phyloP scores from a whole-genome alignment of 2,113 vertebrate genomes.

The Numenius arquata region DNA sequence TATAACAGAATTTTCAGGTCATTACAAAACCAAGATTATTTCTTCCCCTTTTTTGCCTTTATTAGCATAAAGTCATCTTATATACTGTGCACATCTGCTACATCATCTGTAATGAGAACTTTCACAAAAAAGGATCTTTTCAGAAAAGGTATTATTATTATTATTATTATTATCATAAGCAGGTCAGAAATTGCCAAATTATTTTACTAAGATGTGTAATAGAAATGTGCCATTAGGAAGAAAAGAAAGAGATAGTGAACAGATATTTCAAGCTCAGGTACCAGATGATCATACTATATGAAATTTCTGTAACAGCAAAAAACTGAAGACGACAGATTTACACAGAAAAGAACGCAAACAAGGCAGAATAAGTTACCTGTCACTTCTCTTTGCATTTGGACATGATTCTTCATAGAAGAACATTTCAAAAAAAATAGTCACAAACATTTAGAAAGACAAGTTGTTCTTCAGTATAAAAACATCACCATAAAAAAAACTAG shows the following conservation, averaged over 20 bases:
- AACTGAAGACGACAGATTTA: background rate
- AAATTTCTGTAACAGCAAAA: background rate
- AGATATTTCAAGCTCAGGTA: background rate
- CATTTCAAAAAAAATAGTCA: background rate
- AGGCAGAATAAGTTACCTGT: background rate
- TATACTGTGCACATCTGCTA: fast-evolving
- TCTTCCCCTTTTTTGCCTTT: background rate
- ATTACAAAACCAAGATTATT: background rate
- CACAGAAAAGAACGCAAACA: background rate
- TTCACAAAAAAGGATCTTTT: background rate
- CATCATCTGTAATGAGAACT: background rate
- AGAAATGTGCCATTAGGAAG: background rate
- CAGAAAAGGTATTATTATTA: background rate
- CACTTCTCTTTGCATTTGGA: background rate
- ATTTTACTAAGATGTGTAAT: background rate
- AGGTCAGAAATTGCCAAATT: background rate
- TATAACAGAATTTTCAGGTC: background rate
- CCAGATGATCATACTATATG: background rate
- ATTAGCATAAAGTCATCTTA: background rate
- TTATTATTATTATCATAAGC: background rate
- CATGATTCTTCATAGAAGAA: background rate
- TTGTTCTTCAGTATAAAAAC: background rate
- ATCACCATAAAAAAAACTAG: background rate
- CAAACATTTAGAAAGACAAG: background rate
- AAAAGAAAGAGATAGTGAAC: background rate